These are phyloP conservation scores for Lota lota DNA, from an alignment of 2,113 vertebrate species.

Conservation along the genomic window DNA sequence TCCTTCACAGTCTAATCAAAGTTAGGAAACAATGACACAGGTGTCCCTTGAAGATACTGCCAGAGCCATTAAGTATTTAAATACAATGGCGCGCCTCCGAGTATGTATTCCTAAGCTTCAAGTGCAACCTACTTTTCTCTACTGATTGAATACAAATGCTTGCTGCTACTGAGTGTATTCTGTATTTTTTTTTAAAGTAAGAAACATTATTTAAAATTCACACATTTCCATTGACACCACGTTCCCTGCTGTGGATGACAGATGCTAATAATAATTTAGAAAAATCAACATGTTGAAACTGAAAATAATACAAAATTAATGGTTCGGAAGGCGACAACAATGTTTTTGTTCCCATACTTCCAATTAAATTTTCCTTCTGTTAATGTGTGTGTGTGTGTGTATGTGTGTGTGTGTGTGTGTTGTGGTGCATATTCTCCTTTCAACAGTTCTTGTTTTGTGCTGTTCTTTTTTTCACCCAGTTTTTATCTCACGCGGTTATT, in stretches of 20 bases:
- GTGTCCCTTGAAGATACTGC: constrained; percentile 71
- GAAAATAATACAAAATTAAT: no score
- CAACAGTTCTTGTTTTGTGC: background rate
- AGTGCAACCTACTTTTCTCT: constrained; percentile 65
- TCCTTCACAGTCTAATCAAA: constrained; percentile 69
- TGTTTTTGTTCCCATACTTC: no score
- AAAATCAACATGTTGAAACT: background rate
- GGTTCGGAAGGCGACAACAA: no score
- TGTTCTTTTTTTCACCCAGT: background rate
- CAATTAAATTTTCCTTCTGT: no score
- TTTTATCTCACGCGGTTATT: constrained; percentile 27
- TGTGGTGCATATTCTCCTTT: background rate
- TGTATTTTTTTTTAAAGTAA: constrained; percentile 47
- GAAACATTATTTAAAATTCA: constrained; percentile 32
- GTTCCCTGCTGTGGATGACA: constrained; percentile 10
- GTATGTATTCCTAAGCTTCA: constrained; percentile 60
- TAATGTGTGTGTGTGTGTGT: background rate
- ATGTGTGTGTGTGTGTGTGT: background rate
- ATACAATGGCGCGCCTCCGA: constrained; percentile 61
- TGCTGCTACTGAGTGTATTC: constrained; percentile 48
- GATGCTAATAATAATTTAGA: background rate
- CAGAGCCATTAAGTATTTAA: constrained; percentile 71
- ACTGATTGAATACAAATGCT: constrained; percentile 12
- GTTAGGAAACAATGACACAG: constrained; percentile 66
- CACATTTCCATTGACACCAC: constrained; percentile 25